Evolutionary conservation across 2,797 vertebrate species (phyloP), one percentile per base, ranked within the genome.

Genomic region (Melanotaenia pygmaea): DNA sequence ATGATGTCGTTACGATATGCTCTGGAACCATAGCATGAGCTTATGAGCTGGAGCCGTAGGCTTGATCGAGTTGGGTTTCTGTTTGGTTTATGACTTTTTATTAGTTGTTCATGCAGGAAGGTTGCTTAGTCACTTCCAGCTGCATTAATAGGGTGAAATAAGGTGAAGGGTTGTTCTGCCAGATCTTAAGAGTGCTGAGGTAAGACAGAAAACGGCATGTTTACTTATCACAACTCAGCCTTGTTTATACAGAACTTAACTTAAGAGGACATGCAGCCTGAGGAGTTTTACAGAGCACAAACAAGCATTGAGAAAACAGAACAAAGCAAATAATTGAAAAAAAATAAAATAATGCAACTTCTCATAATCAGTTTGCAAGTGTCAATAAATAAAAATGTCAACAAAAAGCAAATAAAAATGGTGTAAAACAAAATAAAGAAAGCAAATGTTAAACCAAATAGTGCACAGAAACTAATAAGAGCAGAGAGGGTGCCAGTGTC

Each of bases 1-100:
- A 89, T 86, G 88, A 88, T 71, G 77, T 83, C 43, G 43, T 91
- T 86, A 83, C 66, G 76, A 82, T 72, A 56, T 67, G 59, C 24
- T 38, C 60, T 18, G 73, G 72, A 72, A 72, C 71, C 34, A 7
- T 74, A 4, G 1, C 0, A 58, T 20, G 59, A 73, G 60, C 50
- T 80, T 57, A 72, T 59, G 74, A 70, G 54, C 26, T 45, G 72
- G 77, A 63, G 45, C 53, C 53, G 63, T 40, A 53, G 58, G 66
- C 10, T 32, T 20, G 12, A 57, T 30, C 0, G 13, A 72, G 38
- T 47, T 10, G 22, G 0, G 26, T 28, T 28, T 28, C 26, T 28
- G 26, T 28, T 28, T 28, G 37, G 20, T 79, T 81, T 62, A 77
- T 63, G 68, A 58, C 57, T 72, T 75, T 84, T 77, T 79, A 73